Conservation (phyloP, 2,888 invertebrate species). For the Caenorhabditis sp. region DNA sequence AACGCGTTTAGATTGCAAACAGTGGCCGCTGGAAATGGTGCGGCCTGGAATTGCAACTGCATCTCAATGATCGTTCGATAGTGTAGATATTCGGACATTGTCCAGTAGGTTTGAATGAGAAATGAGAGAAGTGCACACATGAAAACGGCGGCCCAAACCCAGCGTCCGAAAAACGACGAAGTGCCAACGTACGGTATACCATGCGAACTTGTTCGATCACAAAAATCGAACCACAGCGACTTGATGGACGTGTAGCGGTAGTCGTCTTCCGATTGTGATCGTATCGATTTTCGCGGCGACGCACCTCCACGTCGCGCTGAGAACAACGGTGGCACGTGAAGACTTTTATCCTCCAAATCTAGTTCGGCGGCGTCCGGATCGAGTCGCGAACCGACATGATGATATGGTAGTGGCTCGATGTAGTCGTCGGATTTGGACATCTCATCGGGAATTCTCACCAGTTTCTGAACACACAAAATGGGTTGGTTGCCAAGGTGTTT, state of each 20-base stretch:
- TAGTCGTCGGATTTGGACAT: not conserved
- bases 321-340: slow-evolving; percentile 31
- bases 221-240: slow-evolving; percentile 64
- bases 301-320: slow-evolving; percentile 29
- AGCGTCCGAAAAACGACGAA: slow-evolving; percentile 64
- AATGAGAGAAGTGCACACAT: slow-evolving; percentile 67
- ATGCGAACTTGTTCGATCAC: slow-evolving; percentile 68
- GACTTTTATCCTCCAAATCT: not conserved
- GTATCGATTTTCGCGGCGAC: slow-evolving; percentile 41
- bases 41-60: slow-evolving; percentile 70
- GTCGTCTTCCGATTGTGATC: slow-evolving; percentile 36
- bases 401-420: not conserved
- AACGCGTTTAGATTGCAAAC: slow-evolving; percentile 57
- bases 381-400: not conserved
- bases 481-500: too few species aligned
- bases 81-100: slow-evolving; percentile 68
- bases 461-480: not conserved
- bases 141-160: slow-evolving; percentile 51
- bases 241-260: slow-evolving; percentile 34
- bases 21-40: slow-evolving; percentile 48
- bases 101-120: slow-evolving; percentile 68
- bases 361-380: not conserved
- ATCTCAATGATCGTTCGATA: slow-evolving; percentile 71
- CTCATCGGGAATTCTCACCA: not conserved
- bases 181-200: slow-evolving; percentile 65